Base-by-base conservation (phyloP, 2,888 invertebrate genomes). In the Sesamia inferens region DNA sequence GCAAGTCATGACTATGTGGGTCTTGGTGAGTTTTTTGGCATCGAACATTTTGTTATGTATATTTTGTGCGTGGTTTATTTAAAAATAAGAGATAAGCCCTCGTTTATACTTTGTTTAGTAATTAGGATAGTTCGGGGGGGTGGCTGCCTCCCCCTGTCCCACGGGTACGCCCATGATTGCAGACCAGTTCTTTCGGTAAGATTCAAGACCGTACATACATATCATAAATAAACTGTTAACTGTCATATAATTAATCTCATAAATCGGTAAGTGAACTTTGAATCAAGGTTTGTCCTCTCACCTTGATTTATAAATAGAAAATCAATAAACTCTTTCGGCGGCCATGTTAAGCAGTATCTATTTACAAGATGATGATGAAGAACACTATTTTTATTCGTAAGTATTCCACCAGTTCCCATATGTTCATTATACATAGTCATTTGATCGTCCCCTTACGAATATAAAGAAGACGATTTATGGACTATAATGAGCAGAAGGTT, bases 241-340 rank as follows among this genome's bases (percentile, higher is more conserved):
- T n/a, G 11, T 16, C 14, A 66, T 31, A 31, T 0, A 47, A 31
- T 39, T 55, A 55, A 55, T 44, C 70, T 5, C 44, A 55, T 16
- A 47, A 19, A 54, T 61, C 51, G 44, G n/a, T n/a, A 13, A 13
- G 13, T 44, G 16, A 61, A 72, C 54, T 71, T 47, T 31, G 44
- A 62, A 8, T 71, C 22, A 47, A 62, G 19, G 54, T 62, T 22
- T 61, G 47, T 47, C 19, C 59, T 69, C 16, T 51, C n/a, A 59
- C 54, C 72, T 72, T 72, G 61, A 47, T 70, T 71, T 72, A 55
- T 54, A 62, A 55, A 70, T 62, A 62, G 73, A 73, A 73, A 73
- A 73, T 73, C 72, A 39, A 73, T 73, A 54, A 61, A 31, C 14
- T 11, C 31, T 72, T 61, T 55, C 31, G 54, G 47, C n/a, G 51